Conservation (phyloP, 35 echinoderm and acorn worm genomes). For the Apostichopus japonicus region DNA sequence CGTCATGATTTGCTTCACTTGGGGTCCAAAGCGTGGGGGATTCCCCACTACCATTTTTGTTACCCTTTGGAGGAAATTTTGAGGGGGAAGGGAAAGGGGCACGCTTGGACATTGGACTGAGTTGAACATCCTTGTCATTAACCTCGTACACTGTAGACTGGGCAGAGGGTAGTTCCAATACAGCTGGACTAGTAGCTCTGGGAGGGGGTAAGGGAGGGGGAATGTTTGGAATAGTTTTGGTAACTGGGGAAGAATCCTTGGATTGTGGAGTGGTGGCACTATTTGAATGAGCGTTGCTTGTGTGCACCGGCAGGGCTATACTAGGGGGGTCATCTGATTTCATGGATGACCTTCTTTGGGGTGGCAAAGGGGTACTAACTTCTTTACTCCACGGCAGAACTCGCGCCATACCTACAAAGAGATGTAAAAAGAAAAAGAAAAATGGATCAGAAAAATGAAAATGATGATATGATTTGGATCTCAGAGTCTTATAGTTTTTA, state of each 20-base stretch:
- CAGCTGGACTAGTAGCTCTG: constrained; percentile 30
- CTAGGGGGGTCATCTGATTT: neutral
- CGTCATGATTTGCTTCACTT: neutral
- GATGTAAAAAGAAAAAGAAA: neutral
- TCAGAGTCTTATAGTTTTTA: too few relatives aligned
- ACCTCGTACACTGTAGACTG: neutral
- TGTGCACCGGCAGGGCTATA: neutral
- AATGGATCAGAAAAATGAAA: too few relatives aligned
- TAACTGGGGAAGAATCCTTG: constrained; percentile 13
- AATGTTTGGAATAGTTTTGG: constrained; percentile 38
- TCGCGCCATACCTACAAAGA: constrained; percentile 28
- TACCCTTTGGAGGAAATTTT: neutral
- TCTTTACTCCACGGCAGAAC: constrained; percentile 13
- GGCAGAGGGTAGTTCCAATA: neutral
- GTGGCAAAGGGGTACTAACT: neutral
- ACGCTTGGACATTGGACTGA: constrained; percentile 31
- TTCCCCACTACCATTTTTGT: neutral
- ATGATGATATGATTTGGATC: too few relatives aligned
- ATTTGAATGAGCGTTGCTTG: constrained; percentile 16
- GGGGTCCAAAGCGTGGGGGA: neutral
- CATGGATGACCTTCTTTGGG: neutral
- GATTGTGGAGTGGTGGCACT: neutral
- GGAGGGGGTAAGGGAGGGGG: constrained; percentile 81
- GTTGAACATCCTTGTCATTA: neutral
- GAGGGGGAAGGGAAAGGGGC: constrained; percentile 12